Conservation (phyloP, 2,113 vertebrate species). For the Zootoca vivipara region DNA sequence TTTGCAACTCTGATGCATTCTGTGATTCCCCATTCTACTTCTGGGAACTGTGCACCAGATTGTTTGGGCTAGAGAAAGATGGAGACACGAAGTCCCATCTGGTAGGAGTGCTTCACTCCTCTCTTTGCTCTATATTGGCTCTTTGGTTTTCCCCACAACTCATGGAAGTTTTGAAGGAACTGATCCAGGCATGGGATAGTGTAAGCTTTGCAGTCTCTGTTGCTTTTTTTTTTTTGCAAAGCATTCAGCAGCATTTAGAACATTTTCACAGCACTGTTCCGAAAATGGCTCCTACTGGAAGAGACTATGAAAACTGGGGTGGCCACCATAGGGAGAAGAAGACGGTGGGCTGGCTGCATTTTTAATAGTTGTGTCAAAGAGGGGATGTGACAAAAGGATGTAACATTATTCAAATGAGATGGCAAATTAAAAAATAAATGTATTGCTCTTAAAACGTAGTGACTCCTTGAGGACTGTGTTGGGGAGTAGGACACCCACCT, state of each 20-base stretch:
- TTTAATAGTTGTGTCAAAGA: background rate
- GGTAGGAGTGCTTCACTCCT: conserved; percentile 77
- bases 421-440: conserved; percentile 12
- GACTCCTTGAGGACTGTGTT: conserved; percentile 30
- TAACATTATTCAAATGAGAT: conserved; percentile 41
- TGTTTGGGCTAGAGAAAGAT: conserved; percentile 83
- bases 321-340: background rate
- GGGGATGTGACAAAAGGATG: background rate
- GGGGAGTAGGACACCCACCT: too few species aligned
- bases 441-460: conserved; percentile 42
- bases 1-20: conserved; percentile 78
- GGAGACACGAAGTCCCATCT: conserved; percentile 84
- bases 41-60: conserved; percentile 82
- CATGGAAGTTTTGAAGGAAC: background rate
- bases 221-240: conserved; percentile 7
- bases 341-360: background rate
- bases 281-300: background rate
- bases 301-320: background rate
- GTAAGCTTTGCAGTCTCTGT: background rate
- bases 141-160: background rate
- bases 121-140: conserved; percentile 73
- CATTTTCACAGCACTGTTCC: background rate
- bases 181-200: background rate
- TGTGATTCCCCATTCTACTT: conserved; percentile 76
- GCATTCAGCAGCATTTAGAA: background rate